Evolutionary conservation across 2,113 vertebrate species (phyloP).

Genomic region (Mesembrinibis cayennensis): DNA sequence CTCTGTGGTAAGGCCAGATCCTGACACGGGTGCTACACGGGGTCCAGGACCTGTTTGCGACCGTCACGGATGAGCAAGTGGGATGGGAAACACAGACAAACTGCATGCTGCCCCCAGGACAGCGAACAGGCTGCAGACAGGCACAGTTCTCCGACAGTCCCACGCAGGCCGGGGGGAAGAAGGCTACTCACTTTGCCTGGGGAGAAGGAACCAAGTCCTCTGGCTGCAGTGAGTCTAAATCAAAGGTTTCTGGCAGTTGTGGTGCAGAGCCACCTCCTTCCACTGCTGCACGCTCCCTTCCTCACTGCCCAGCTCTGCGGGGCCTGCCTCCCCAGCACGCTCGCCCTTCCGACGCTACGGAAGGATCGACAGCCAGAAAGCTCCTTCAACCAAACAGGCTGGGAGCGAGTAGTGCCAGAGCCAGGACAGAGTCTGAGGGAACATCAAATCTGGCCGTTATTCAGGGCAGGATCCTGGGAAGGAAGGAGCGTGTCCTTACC

Average conservation of each 20-base stretch:
- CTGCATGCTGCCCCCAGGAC: background rate
- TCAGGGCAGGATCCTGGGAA: background rate
- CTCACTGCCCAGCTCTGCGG: background rate
- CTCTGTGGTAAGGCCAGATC: background rate
- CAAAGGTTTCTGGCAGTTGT: background rate
- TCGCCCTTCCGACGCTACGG: fast-evolving
- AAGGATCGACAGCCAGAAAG: background rate
- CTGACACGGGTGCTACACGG: fast-evolving
- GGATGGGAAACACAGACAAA: background rate
- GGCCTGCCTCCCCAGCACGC: background rate
- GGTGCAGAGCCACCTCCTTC: no score
- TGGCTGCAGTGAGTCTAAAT: background rate
- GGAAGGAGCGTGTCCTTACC: background rate
- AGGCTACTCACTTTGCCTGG: fast-evolving
- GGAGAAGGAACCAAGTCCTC: background rate
- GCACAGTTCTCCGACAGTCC: background rate
- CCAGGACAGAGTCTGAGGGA: no score
- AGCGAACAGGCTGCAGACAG: background rate
- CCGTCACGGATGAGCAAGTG: background rate
- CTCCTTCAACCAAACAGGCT: background rate
- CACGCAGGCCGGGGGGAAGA: background rate
- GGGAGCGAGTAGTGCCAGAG: background rate
- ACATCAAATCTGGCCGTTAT: fast-evolving
- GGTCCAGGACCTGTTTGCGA: background rate
- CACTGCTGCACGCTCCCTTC: background rate